Percentiles rank a stretch among this genome's conserved stretches.
Conservation (phyloP, 2,113 vertebrate species). For the Polypterus senegalus region DNA sequence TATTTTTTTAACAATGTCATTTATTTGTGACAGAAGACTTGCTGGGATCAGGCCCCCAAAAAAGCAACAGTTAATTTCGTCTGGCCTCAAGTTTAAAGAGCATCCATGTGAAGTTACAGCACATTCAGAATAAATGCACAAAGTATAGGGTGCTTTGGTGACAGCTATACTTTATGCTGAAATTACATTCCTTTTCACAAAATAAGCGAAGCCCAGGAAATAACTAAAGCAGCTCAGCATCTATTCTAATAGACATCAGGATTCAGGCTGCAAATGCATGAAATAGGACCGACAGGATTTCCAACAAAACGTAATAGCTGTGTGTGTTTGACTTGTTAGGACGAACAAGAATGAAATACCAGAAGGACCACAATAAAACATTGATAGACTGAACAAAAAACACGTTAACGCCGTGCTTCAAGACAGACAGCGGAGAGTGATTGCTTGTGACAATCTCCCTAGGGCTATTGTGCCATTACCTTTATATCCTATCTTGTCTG, state of each 20-base stretch:
- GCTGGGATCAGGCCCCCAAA: neutral
- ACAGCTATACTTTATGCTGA: conserved; percentile 73
- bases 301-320: conserved; percentile 65
- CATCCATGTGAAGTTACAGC: conserved; percentile 95
- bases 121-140: conserved; percentile 60
- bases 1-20: too few relatives aligned
- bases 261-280: conserved; percentile 82
- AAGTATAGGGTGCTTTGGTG: conserved; percentile 60
- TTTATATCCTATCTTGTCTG: conserved; percentile 70
- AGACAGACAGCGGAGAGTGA: conserved; percentile 87
- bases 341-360: conserved; percentile 83
- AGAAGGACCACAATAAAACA: conserved; percentile 87
- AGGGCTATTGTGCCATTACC: conserved; percentile 75
- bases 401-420: conserved; percentile 93
- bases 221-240: conserved; percentile 78
- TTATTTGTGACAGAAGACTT: too few relatives aligned
- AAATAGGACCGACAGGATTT: conserved; percentile 67
- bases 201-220: conserved; percentile 78
- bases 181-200: conserved; percentile 84
- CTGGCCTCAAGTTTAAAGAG: conserved; percentile 55
- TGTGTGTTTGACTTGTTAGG: conserved; percentile 73
- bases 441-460: conserved; percentile 91
- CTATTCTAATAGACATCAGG: conserved; percentile 88
- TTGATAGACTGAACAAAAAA: conserved; percentile 89
- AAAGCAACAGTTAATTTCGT: conserved; percentile 43